These are phyloP conservation scores for Tridacna crocea DNA, from an alignment of 2,888 invertebrate species.

Conservation along the genomic window DNA sequence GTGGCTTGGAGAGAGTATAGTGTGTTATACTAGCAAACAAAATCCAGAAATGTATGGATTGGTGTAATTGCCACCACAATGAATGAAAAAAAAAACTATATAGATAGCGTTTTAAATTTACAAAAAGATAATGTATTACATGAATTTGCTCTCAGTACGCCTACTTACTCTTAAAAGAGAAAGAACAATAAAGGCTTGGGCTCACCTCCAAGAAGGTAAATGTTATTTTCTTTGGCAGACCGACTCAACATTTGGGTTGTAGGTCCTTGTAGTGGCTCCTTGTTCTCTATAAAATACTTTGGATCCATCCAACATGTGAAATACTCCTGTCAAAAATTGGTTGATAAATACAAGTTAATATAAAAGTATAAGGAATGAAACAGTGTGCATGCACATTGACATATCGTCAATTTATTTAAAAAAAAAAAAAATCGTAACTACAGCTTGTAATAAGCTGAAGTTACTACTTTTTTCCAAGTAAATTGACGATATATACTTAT, in stretches of 20 bases:
- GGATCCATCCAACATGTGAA: conserved; percentile 62
- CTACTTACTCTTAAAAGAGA: neutral
- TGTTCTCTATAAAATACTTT: conserved; percentile 49
- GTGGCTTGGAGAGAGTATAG: no score
- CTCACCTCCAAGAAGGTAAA: conserved; percentile 57
- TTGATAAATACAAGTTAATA: no score
- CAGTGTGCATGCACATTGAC: no score
- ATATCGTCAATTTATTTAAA: no score
- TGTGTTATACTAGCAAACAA: no score
- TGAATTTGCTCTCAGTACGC: neutral
- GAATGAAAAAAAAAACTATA: neutral
- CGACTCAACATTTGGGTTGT: conserved; percentile 42
- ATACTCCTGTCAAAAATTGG: conserved; percentile 39
- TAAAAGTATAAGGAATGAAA: no score
- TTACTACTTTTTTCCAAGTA: no score
- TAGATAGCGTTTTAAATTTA: neutral
- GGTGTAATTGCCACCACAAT: neutral
- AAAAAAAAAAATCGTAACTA: no score
- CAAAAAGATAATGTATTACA: neutral
- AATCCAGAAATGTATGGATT: no score
- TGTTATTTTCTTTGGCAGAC: conserved; percentile 48
- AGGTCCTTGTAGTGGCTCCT: conserved; percentile 46
- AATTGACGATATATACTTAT: no score
- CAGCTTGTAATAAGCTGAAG: no score
- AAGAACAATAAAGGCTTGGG: neutral